These are phyloP conservation scores for Dromaius novaehollandiae DNA, from an alignment of 2,113 vertebrate genomes.

Conservation along the genomic window DNA sequence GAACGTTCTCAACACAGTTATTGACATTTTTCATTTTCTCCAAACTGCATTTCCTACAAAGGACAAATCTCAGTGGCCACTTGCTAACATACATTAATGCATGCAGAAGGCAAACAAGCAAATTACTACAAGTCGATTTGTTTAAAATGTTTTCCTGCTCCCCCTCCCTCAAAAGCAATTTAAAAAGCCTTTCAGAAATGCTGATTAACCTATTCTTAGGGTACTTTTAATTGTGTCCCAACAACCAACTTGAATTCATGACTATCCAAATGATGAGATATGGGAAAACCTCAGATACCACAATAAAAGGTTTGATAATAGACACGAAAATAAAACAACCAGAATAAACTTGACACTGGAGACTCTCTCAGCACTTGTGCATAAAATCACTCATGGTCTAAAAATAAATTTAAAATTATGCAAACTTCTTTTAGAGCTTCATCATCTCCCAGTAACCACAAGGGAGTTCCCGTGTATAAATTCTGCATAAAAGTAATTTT, in stretches of 20 bases:
- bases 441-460: not conserved
- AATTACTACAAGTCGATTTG: not conserved
- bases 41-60: not conserved
- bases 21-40: not conserved
- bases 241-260: not conserved
- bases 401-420: not conserved
- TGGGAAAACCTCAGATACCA: not conserved
- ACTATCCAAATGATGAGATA: not conserved
- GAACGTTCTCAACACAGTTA: not conserved
- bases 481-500: not conserved
- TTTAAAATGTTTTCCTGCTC: not conserved
- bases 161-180: not conserved
- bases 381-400: not conserved
- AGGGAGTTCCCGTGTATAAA: not conserved
- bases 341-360: not conserved
- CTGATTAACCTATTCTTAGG: not conserved
- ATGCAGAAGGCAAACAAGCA: not conserved
- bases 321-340: not conserved
- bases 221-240: not conserved
- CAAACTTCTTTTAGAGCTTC: not conserved
- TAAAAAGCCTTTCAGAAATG: not conserved
- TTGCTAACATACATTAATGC: accelerated
- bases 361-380: not conserved
- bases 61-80: not conserved
- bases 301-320: not conserved